phyloP scores from a whole-genome alignment of 2,888 invertebrate genomes.

The Coelopa pilipes region DNA sequence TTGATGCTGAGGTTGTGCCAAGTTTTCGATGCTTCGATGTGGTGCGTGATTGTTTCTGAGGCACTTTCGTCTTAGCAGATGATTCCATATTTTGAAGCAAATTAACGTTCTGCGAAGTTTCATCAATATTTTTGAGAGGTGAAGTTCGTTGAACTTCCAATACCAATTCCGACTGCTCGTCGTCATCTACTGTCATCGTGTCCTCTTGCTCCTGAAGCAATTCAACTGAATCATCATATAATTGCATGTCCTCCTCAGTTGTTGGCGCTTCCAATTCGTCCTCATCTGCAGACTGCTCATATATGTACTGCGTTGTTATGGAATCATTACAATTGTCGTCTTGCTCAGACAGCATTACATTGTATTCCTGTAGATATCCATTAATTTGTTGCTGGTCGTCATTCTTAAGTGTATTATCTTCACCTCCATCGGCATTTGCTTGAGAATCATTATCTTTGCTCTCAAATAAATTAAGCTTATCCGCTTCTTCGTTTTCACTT shows the following conservation, averaged over 20 bases:
- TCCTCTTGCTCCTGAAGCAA: constrained; percentile 11
- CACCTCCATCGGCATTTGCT: constrained; percentile 30
- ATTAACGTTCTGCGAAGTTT: background rate
- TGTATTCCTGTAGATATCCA: constrained; percentile 47
- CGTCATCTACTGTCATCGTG: background rate
- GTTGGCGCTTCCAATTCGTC: constrained; percentile 28
- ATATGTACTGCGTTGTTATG: constrained; percentile 39
- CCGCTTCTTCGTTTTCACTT: constrained; percentile 43
- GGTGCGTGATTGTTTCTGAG: background rate
- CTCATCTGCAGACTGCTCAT: constrained; percentile 43
- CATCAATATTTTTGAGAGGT: background rate
- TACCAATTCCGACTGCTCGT: background rate
- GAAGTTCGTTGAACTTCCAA: no score
- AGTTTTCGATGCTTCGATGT: background rate
- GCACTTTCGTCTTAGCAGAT: background rate
- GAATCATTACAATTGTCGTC: constrained; percentile 28
- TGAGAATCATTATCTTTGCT: constrained; percentile 18
- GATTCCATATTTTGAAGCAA: background rate
- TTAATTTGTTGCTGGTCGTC: constrained; percentile 29
- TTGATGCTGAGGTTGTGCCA: constrained; percentile 8
- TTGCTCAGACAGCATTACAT: constrained; percentile 47
- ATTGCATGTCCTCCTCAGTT: constrained; percentile 3
- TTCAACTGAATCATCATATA: constrained; percentile 21
- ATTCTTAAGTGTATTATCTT: constrained; percentile 2
- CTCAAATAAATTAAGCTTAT: background rate